Base-by-base conservation (phyloP, 35 echinoderm and acorn worm species). In the Apostichopus parvimensis region DNA sequence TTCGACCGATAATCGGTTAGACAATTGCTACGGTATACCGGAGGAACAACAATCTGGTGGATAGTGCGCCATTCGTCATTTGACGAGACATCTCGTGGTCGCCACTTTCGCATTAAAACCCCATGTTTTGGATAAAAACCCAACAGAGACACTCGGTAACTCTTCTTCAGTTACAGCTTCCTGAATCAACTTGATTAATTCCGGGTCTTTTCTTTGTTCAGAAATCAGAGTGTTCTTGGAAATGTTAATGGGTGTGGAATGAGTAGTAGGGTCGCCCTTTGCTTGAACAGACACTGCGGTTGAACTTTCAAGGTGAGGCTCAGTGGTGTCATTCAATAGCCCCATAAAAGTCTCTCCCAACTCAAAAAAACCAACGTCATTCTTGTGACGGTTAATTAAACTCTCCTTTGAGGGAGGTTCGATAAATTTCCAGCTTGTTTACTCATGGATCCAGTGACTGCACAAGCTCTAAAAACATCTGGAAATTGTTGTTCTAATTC, bases 91-190 rank as follows among this genome's bases (percentile, higher is more conserved):
- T 94, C 17, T 13, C 70, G 92, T 9, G 95, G 92, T 87, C 92
- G 21, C 73, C 76, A 96, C 61, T 96, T 96, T 22, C 92, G 84
- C 92, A 96, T 96, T 54, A 96, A 88, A 18, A 96, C 73, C 0
- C 77, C 92, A 89, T 76, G 13, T 94, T 87, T 89, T 18, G 70
- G 9, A 66, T 95, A 95, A 64, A 87, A 95, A 56, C 94, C 94
- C 86, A 88, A 73, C 87, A 11, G 92, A 84, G 45, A 80, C 28
- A 10, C 80, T 53, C 11, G 21, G 45, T 61, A 70, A 6, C 8
- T 94, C 92, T n/a, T 72, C 6, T 65, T 89, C 86, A 52, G 72
- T 66, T 12, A 78, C 6, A 12, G 92, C 86, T 14, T 54, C 79
- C 4, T 90, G 14, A 56, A 89, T 77, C 4, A 90, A 70, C 11